Evolutionary conservation across 2,797 vertebrate species (phyloP).

Genomic region (Poeciliopsis presidionis): DNA sequence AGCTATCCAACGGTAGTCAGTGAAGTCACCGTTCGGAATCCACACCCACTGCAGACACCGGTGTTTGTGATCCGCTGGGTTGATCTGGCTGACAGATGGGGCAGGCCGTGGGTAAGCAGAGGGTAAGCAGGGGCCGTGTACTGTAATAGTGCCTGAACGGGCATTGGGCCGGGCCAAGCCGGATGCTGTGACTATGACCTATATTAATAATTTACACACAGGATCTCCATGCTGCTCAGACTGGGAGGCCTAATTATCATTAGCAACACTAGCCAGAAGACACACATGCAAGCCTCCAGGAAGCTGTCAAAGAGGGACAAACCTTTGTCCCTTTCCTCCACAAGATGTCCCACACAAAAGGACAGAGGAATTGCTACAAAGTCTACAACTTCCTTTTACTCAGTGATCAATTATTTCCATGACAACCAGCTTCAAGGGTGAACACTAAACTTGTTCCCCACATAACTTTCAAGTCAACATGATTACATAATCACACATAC

Average conservation of each 20-base stretch:
- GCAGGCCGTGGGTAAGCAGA: slow-evolving; percentile 46
- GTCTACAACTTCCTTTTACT: slow-evolving; percentile 17
- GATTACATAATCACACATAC: slow-evolving; percentile 12
- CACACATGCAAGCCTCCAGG: slow-evolving; percentile 40
- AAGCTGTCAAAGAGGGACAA: slow-evolving; percentile 22
- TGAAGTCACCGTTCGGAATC: slow-evolving; percentile 27
- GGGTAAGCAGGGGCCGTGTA: slow-evolving; percentile 51
- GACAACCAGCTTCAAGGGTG: slow-evolving; percentile 38
- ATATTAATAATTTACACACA: slow-evolving; percentile 83
- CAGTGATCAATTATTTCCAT: slow-evolving; percentile 46
- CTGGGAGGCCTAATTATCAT: slow-evolving; percentile 66
- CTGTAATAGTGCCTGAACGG: slow-evolving; percentile 55
- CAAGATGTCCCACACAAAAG: slow-evolving; percentile 2
- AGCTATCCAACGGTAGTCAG: slow-evolving; percentile 34
- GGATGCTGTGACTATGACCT: slow-evolving; percentile 80
- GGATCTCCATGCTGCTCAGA: slow-evolving; percentile 68
- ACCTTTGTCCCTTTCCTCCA: background rate
- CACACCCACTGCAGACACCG: slow-evolving; percentile 31
- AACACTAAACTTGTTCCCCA: slow-evolving; percentile 28
- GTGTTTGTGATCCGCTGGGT: slow-evolving; percentile 58
- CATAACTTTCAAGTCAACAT: slow-evolving; percentile 16
- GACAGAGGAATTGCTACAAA: background rate
- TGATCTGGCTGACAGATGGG: slow-evolving; percentile 74
- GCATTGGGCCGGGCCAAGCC: slow-evolving; percentile 69
- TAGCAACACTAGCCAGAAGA: slow-evolving; percentile 60